A percentile compares a stretch with the other conserved stretches of the same genome.
Evolutionary conservation across 2,888 invertebrate genomes (phyloP).

Genomic region (Ashinkailepas kermadecensis): DNA sequence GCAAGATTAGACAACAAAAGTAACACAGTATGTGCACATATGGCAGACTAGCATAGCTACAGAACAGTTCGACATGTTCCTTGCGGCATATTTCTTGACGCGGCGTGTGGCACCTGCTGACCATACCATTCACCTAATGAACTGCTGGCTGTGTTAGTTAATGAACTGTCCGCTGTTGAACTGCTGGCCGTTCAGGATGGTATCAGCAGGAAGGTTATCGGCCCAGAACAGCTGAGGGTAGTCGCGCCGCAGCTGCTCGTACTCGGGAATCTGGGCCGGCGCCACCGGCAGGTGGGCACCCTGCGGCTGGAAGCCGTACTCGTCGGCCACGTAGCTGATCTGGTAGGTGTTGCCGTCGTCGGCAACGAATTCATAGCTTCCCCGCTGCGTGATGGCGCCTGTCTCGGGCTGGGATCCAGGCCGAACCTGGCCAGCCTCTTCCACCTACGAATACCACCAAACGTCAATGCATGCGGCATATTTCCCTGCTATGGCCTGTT

Average conservation of each 20-base stretch:
- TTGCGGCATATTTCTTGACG: too few species aligned
- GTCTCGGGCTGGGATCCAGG: background rate
- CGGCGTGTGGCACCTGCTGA: too few species aligned
- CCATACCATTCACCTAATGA: too few species aligned
- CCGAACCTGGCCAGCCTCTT: background rate
- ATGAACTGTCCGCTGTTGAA: background rate
- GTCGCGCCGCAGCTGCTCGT: background rate
- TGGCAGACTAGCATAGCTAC: too few species aligned
- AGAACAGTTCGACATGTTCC: too few species aligned
- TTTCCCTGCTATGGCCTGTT: too few species aligned
- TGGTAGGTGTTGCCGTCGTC: slow-evolving; percentile 2
- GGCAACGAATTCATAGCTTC: background rate
- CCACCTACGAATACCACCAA: background rate
- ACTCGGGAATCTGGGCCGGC: slow-evolving; percentile 2
- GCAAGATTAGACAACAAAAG: too few species aligned
- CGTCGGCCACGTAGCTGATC: background rate
- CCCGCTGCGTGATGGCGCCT: background rate
- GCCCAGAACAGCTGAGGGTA: slow-evolving; percentile 10
- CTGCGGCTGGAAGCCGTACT: background rate
- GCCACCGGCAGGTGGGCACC: background rate
- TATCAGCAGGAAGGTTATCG: background rate
- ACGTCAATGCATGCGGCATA: too few species aligned
- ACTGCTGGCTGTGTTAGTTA: background rate
- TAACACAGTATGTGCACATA: too few species aligned
- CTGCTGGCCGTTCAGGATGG: background rate